Base-by-base conservation (phyloP, 2,113 vertebrate genomes). In the Morone chrysops region DNA sequence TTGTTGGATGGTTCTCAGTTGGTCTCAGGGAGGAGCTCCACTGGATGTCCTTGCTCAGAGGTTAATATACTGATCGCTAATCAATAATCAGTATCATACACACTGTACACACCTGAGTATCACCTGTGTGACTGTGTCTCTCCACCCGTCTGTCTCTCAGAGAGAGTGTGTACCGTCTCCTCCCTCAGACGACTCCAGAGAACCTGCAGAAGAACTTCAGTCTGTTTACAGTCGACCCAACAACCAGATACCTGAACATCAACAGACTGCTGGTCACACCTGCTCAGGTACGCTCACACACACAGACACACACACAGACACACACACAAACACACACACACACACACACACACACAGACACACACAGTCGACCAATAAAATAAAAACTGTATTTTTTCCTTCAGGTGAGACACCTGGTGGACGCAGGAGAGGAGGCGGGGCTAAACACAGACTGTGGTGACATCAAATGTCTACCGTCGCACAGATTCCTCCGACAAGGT, bases 111-210 rank as follows among this genome's bases (percentile, higher is more conserved):
- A 31, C 31, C 31, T 31, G 31, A 31, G 31, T 31, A 31, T 31
- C 31, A 31, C 31, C 31, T 31, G 31, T 31, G 31, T 75, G 7
- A 61, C 7, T 78, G n/a, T 31, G 51, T 76, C 69, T 45, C 18
- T 12, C 16, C n/a, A 4, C 10, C 41, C 11, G 31, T 56, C n/a
- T 81, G 25, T 67, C 38, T n/a, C 61, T 78, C 75, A 99, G 98
- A 92, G 98, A 99, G 91, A 97, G 97, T 87, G 93, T 99, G 88
- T 99, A 99, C 36, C 96, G 97, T 36, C 87, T 99, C 36, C 92
- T 99, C 81, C 97, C 97, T 90, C 98, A 99, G 92, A 99, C 97
- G 17, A 99, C 98, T 14, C 98, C 98, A 5, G 97, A 99, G 93
- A 99, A 99, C 53, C 96, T 99, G 90, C 97, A 96, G 93, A 99